Base-by-base conservation (phyloP, 2,888 invertebrate genomes). In the Phasia obesa region DNA sequence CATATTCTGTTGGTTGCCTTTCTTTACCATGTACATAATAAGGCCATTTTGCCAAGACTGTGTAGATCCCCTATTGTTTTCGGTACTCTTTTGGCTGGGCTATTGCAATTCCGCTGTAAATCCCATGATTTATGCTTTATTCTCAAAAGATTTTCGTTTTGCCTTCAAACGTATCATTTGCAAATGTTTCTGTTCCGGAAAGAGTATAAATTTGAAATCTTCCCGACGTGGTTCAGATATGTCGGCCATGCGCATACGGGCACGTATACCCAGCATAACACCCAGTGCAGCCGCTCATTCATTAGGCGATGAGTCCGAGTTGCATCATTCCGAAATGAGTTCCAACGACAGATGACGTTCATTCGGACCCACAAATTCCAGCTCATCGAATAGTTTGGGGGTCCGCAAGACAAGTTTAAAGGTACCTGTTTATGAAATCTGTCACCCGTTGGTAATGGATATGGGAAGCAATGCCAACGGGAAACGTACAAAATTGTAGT, bases 91-190 rank as follows among this genome's bases (percentile, higher is more conserved):
- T 92, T 99, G 99, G 98, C 93, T 99, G 84, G 99, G 99, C 1
- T 99, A 99, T 92, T 97, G 98, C 92, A 99, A 99, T 92, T 97
- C 97, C 0, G 98, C 98, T 4, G 96, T 98, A 86, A 99, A 98
- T 91, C 98, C 98, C 0, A 94, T 97, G 90, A 97, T 98, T 85
- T 98, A 98, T 91, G 98, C 98, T 5, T 93, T 98, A 79, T 98
- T 98, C 92, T 97, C 97, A 64, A 97, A 97, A 91, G 98, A 98
- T 92, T 98, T 98, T 92, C 94, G 98, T 81, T 97, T 96, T 89
- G 98, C 98, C 25, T 98, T 98, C 92, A 97, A 97, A 91, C 94
- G 96, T 86, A 97, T 98, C 86, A 95, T 98, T 86, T 97, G 97
- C 92, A 94, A 95, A 87, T 96, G 96, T 88, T 94, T 96, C 91